Evolutionary conservation across 1,140 invertebrate species (phyloP).

Genomic region (Anthonomus grandis): DNA sequence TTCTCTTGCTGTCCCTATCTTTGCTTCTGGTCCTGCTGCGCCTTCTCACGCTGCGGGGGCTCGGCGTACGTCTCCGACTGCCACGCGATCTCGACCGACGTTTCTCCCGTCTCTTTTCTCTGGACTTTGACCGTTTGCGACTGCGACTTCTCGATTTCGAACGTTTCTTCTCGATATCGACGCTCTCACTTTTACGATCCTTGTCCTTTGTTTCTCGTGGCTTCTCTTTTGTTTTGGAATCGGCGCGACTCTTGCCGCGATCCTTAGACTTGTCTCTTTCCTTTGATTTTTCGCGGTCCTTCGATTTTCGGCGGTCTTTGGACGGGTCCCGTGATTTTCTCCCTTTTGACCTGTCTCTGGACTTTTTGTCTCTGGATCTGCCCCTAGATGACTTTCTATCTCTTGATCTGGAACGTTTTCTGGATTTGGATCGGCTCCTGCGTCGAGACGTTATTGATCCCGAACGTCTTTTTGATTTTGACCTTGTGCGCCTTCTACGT

Average conservation of each 20-base stretch:
- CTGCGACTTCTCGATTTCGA: slow-evolving; percentile 51
- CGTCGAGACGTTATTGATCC: slow-evolving; percentile 23
- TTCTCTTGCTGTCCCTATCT: slow-evolving; percentile 34
- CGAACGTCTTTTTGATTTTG: slow-evolving; percentile 39
- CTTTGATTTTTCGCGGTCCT: slow-evolving; percentile 40
- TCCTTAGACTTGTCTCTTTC: slow-evolving; percentile 51
- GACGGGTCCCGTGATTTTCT: slow-evolving; percentile 41
- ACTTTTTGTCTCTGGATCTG: slow-evolving; percentile 32
- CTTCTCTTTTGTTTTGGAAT: slow-evolving; percentile 26
- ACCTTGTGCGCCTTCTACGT: slow-evolving; percentile 35
- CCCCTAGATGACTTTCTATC: slow-evolving; percentile 17
- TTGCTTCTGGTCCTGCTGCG: slow-evolving; percentile 39
- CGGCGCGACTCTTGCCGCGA: slow-evolving; percentile 39
- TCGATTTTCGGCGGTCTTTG: slow-evolving; percentile 50
- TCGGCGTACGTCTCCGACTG: slow-evolving; percentile 27
- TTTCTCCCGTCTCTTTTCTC: slow-evolving; percentile 48
- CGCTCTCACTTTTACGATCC: slow-evolving; percentile 42
- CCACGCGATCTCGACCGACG: slow-evolving; percentile 50
- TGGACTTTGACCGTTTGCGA: slow-evolving; percentile 47
- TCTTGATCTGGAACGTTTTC: slow-evolving; percentile 26
- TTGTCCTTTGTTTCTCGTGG: slow-evolving; percentile 40
- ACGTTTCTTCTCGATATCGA: slow-evolving; percentile 40
- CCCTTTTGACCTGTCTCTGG: slow-evolving; percentile 42
- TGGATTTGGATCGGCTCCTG: slow-evolving; percentile 17
- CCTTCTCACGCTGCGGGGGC: slow-evolving; percentile 28